Evolutionary conservation across 2,113 vertebrate genomes (phyloP), one percentile per base, ranked within the genome.

Genomic region (Crotophaga sulcirostris): DNA sequence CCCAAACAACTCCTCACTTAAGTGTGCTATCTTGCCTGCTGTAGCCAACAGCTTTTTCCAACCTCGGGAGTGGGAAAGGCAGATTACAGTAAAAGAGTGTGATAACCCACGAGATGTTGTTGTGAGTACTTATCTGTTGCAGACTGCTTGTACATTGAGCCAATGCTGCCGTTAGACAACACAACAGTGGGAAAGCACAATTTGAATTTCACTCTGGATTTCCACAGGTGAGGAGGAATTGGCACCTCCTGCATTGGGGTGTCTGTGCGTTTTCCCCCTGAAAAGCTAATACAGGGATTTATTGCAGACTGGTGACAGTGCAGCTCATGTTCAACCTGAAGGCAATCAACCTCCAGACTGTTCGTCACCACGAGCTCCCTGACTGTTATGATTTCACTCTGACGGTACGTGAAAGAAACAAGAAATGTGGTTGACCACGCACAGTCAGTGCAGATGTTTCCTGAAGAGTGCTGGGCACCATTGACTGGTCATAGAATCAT

Each of bases 301-400:
- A 3, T 97, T 96, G 80, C 97, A 99, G 99, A 66, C 98, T 99
- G 86, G 93, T 99, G 78, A 98, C 97, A 1, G 97, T 99, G 87
- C 98, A 99, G 76, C 98, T 99, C 87, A 96, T 72, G 88, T 98
- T 99, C 76, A 99, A 98, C 45, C 96, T 99, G 93, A 99, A 99
- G 96, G 99, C 98, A 54, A 99, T 99, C 96, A 99, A 99, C 75
- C 98, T 99, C 81, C 99, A 99, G 98, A 99, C 99, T 0, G 98
- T 99, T 77, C 98, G 98, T 40, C 99, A 99, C 67, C 98, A 99
- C 0, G 99, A 99, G 86, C 98, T 99, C 17, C 99, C 99, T 3
- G 99, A 99, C 94, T 99, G 99, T 85, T 99, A 99, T 0, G 98
- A 98, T 96, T 99, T 99, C 91, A 98, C 98, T 40, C 97, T 99